Evolutionary conservation across 37 sponge, comb jelly and placozoan species (phyloP), one percentile per base, ranked within the genome.

Genomic region (Amphimedon queenslandica): DNA sequence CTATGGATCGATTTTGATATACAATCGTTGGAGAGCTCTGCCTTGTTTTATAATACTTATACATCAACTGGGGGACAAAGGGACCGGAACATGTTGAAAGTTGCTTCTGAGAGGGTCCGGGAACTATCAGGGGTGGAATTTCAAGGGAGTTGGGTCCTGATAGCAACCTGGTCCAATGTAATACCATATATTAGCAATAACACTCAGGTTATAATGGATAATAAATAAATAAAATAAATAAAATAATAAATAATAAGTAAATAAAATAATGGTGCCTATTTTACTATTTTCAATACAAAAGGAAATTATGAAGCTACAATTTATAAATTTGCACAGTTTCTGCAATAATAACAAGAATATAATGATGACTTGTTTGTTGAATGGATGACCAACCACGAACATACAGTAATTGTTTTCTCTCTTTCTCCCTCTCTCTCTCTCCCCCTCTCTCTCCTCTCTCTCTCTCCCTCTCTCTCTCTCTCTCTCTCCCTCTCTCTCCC

Each of bases 1-100:
- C 77, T 41, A 42, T 84, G 85, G 85, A 25, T 53, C 28, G 85
- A 84, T 66, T 33, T 84, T 6, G 85, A 84, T 57, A 66, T 84
- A 40, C 58, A 78, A 2, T 55, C 53, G 2, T 31, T 34, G 35
- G 27, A 38, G 3, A 27, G 2, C 33, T 63, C 55, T 37, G 38
- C 27, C 2, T 4, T 80, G 18, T 80, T 42, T 67, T 66, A 72
- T 34, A 2, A 64, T 10, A 30, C 40, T 2, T 72, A 80, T 51
- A 55, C 40, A 13, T 24, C n/a, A 28, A 16, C 27, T 18, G 61
- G 30, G 5, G 24, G 37, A 20, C 35, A 65, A 37, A 37, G 21
- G 5, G 23, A 2, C 40, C 3, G 58, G 42, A 63, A 36, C 16
- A 27, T 43, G 57, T n/a, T 60, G 11, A 25, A 31, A 32, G 5